Evolutionary conservation across 1,140 invertebrate genomes (phyloP), one percentile per base, ranked within the genome.

Genomic region (Drosophila sp.): DNA sequence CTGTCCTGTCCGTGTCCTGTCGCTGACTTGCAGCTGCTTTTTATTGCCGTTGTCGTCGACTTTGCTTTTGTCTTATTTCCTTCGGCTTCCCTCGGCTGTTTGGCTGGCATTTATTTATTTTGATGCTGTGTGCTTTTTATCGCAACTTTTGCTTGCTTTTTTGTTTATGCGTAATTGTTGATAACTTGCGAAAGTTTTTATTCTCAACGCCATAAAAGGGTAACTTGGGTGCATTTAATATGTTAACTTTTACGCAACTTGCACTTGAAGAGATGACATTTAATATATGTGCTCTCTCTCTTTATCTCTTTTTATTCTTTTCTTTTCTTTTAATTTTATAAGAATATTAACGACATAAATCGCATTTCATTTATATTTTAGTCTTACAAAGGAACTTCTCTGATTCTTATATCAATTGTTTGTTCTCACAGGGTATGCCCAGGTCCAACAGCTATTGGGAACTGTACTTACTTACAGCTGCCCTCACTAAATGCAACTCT

Each of bases 131-230:
- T 48, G 27, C 41, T 61, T 75, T 78, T 63, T 61, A 81, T 69
- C 40, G 50, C 78, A 87, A 87, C 64, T 86, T 78, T 67, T 58
- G 61, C 62, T 75, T 18, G 9, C 46, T 76, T 78, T 79, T 76
- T 79, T 80, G 73, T 80, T 84, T 80, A 80, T 86, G 81, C 77
- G 69, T 86, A 86, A 86, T 86, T 86, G 78, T 87, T 86, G 82
- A 87, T 87, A 78, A 82, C 67, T 86, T 81, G 70, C 66, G 50
- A 62, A 86, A 81, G 58, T 86, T 86, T 70, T 76, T 38, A 74
- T 81, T 50, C 78, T 34, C 76, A 72, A 45, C 48, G 9, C 8
- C 46, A 34, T 41, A 57, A 38, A 50, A 27, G 70, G 58, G 48
- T 67, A 29, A 27, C 38, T 54, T 38, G 56, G 48, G 7, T 73